Evolutionary conservation across 2,113 vertebrate genomes (phyloP), one percentile per base, ranked within the genome.

Genomic region (Spea bombifrons): DNA sequence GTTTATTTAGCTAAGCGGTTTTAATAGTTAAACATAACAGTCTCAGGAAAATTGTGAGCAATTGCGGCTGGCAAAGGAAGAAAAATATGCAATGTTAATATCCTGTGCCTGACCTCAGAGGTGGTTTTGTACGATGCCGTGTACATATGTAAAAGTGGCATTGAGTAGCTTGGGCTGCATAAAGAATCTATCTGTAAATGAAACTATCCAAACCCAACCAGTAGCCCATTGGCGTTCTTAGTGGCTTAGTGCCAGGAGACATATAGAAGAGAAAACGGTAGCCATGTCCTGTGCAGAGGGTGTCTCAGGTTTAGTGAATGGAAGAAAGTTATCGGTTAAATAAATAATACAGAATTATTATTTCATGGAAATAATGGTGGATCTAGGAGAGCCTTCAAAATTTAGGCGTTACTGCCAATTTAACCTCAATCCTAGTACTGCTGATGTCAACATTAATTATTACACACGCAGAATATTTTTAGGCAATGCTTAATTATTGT

Each of bases 1-100:
- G 81, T 17, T 13, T 85, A 88, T 88, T 89, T 89, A 86, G 84
- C 82, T 87, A 84, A 87, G 88, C 84, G 81, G 84, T 88, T 89
- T 86, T 82, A 85, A 81, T 86, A 76, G 84, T 89, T 87, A 83
- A 85, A 81, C 78, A 85, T 83, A 84, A 85, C 83, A 84, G 86
- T 81, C 47, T 79, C 83, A 79, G 83, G 85, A 83, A 73, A 55
- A 80, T 70, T 61, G 50, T 57, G 59, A 82, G 78, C 81, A 80
- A 81, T 81, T 80, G 75, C 77, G 71, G 81, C 84, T 73, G 71
- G 49, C 80, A 57, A 81, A 73, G 59, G 63, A 49, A 81, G 12
- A 16, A 49, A 73, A 82, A 8, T 0, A 1, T 16, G 0, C 30
- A 52, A 71, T 9, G 12, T 83, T 77, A 70, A 77, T 69, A 70